Evolutionary conservation across 2,797 vertebrate species (phyloP), one percentile per base, ranked within the genome.

Genomic region (Silurus lanzhouensis): DNA sequence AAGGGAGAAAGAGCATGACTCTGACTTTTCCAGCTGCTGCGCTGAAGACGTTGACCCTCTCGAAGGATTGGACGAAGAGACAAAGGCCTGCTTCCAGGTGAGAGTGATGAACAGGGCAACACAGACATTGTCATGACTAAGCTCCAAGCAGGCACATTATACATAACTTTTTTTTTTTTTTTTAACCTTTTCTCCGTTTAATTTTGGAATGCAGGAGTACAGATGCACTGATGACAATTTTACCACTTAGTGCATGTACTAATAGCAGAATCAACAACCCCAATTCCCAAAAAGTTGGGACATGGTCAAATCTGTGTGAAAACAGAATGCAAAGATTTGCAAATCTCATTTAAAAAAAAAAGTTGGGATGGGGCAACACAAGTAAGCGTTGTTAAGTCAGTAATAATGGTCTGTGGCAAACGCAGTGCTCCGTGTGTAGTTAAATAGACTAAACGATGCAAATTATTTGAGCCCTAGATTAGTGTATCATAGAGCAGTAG

Each of bases 81-180:
- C 98, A 60, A 98, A 97, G 92, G 97, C 98, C 90, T 99, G 97
- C 90, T 98, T 99, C 93, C 95, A 99, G 97, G 98, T 99, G 60
- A 90, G 61, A 1, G 74, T 1, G 22, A 64, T 15, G 38, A 64
- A 25, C 57, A 31, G 58, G 9, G 15, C n/a, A 19, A 77, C 20
- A 38, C 38, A 0, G 6, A 63, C 22, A 68, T 38, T 66, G 63
- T 25, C 61, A 22, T 15, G 25, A 66, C 31, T 31, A 38, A 15
- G 17, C 14, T 57, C 48, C 2, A 25, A 55, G 70, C n/a, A 58
- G 2, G 14, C n/a, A 9, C 19, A 17, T 48, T 57, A 17, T 52
- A 52, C 44, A 52, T 48, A 68, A 66, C 17, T 15, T 17, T 2
- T 17, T 14, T 10, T 68, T 67, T 10, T 68, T 14, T 67, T 10